These are phyloP conservation scores for Agelas oroides DNA, from an alignment of 37 sponge, comb jelly and placozoan species.

Conservation along the genomic window DNA sequence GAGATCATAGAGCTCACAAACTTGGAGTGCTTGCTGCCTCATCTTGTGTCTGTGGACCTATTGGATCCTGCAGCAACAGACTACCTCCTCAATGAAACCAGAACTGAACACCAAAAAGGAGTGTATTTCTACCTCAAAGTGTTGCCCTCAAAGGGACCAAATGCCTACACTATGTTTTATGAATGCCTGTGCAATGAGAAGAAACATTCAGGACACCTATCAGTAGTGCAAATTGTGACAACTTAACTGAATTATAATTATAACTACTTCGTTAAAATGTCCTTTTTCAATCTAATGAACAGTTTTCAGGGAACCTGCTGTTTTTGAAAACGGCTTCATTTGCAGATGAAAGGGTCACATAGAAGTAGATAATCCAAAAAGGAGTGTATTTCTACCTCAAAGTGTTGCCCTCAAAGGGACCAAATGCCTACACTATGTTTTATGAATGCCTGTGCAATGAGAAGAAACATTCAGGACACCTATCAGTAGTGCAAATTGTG, in stretches of 20 bases:
- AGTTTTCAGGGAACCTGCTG: no score
- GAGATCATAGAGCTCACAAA: not conserved
- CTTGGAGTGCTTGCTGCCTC: not conserved
- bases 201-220: not conserved
- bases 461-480: not conserved
- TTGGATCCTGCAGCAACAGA: not conserved
- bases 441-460: not conserved
- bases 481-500: not conserved
- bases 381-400: not conserved
- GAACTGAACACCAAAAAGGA: not conserved
- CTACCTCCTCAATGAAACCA: not conserved
- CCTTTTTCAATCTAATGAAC: no score
- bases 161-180: not conserved
- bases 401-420: no score
- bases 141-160: not conserved
- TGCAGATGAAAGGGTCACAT: no score
- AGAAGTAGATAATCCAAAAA: no score
- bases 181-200: not conserved
- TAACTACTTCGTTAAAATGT: no score
- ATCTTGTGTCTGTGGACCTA: not conserved
- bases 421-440: no score
- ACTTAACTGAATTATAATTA: no score
- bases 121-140: not conserved
- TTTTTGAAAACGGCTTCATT: no score
- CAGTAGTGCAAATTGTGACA: not conserved